Evolutionary conservation across 2,888 invertebrate genomes (phyloP).

Genomic region (Amblyjoppa fuscipennis): DNA sequence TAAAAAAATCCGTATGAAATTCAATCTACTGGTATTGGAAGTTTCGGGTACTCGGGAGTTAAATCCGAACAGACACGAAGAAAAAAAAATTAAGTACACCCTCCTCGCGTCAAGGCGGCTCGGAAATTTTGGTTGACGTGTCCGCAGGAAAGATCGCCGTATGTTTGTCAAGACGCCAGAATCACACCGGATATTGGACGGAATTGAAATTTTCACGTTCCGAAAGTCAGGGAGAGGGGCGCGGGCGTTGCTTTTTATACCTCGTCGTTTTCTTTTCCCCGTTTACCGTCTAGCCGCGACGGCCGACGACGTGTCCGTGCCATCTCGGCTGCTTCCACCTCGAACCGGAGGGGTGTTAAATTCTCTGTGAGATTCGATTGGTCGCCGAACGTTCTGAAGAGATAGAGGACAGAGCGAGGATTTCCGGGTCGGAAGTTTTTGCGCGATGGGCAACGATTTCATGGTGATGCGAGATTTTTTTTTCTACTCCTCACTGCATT

Average conservation of each 20-base stretch:
- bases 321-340: constrained; percentile 56
- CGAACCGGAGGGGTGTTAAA: constrained; percentile 82
- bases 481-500: neutral
- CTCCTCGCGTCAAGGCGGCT: neutral
- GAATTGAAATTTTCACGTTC: constrained; percentile 80
- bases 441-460: constrained; percentile 62
- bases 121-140: constrained; percentile 60
- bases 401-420: constrained; percentile 71
- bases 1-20: no score
- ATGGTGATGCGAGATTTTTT: constrained; percentile 50
- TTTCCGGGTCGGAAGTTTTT: constrained; percentile 81
- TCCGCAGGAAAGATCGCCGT: constrained; percentile 58
- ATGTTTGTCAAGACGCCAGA: constrained; percentile 76
- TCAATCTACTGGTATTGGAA: no score
- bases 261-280: constrained; percentile 43
- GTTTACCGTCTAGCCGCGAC: constrained; percentile 30
- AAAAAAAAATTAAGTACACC: neutral
- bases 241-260: constrained; percentile 71
- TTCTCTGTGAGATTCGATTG: constrained; percentile 85
- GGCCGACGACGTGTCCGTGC: constrained; percentile 11
- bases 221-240: constrained; percentile 37
- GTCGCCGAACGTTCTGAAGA: constrained; percentile 75
- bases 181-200: constrained; percentile 82
- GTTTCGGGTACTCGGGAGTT: no score
- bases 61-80: no score